Conservation (phyloP, 2,113 vertebrate genomes). For the Hiodon alosoides region DNA sequence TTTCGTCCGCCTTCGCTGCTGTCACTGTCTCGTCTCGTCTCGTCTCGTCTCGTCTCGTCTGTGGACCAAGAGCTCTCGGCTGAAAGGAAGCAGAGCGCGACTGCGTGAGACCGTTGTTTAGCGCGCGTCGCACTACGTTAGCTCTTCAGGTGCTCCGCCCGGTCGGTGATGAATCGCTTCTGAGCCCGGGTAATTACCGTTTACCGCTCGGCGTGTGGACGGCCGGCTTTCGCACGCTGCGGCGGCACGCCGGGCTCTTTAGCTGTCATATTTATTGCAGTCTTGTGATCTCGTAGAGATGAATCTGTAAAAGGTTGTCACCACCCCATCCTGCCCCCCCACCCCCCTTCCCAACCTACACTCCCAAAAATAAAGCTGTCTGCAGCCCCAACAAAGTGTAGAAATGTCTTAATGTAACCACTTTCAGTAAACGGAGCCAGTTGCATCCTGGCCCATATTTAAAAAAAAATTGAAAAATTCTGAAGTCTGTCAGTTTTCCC, state of each 20-base stretch:
- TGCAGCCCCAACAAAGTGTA: no score
- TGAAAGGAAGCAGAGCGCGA: not conserved
- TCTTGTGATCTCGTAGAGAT: not conserved
- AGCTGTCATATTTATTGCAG: not conserved
- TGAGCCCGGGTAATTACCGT: conserved; percentile 9
- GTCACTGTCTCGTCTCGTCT: not conserved
- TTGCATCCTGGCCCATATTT: not conserved
- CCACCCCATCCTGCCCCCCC: not conserved
- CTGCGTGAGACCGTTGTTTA: conserved; percentile 20
- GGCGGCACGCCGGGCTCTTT: not conserved
- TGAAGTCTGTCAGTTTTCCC: no score
- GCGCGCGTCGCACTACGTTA: conserved; percentile 12
- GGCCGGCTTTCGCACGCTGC: not conserved
- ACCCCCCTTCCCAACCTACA: no score
- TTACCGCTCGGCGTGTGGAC: not conserved
- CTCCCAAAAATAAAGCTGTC: no score
- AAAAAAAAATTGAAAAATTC: not conserved
- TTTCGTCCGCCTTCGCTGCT: not conserved
- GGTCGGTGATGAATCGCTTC: conserved; percentile 35
- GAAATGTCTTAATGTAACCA: conserved; percentile 27
- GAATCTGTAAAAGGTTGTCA: not conserved
- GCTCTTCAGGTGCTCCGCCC: conserved; percentile 19
- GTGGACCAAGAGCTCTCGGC: not conserved
- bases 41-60: not conserved
- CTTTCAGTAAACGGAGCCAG: not conserved